Evolutionary conservation across 1,140 invertebrate species (phyloP), one percentile per base, ranked within the genome.

Genomic region (Hycleus phaleratus): DNA sequence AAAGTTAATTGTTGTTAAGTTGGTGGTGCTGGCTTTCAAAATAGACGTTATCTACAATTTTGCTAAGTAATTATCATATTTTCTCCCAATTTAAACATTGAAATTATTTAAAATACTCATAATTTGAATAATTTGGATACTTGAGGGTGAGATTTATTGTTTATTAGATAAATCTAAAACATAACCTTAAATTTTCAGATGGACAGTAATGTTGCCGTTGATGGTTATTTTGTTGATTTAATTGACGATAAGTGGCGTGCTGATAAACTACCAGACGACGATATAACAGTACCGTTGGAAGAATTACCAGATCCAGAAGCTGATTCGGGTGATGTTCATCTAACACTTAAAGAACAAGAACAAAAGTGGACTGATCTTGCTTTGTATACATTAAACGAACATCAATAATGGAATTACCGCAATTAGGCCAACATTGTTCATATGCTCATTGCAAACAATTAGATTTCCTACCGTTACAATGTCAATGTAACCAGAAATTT

Each of bases 231-330:
- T 49, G 82, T 93, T 63, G 91, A 94, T 71, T 78, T 96, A 57
- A 88, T 96, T 49, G 93, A 96, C 74, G 85, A 91, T 62, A 82
- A 83, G 64, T 97, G 95, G 95, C 80, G 88, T 57, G 83, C 85
- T 63, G 93, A 96, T 69, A 81, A 86, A 62, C 75, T 97, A 38
- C 93, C 93, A 10, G 81, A 87, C 65, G 93, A 97, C 71, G 92
- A 96, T 68, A 93, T 97, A 65, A 77, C 82, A 54, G 93, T 97
- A 8, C 93, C 94, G 7, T 68, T 86, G 44, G 81, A 85, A 63
- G 93, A 97, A 77, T 75, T 97, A 32, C 90, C 93, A 4, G 93
- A 96, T 78, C 90, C 91, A 1, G 94, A 97, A 74, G 92, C 92
- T 26, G 93, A 97, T 71, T 92, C 91, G 70, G 91, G 90, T 18